Base-by-base conservation (phyloP, 2,888 invertebrate genomes). In the Laspeyria flexula region DNA sequence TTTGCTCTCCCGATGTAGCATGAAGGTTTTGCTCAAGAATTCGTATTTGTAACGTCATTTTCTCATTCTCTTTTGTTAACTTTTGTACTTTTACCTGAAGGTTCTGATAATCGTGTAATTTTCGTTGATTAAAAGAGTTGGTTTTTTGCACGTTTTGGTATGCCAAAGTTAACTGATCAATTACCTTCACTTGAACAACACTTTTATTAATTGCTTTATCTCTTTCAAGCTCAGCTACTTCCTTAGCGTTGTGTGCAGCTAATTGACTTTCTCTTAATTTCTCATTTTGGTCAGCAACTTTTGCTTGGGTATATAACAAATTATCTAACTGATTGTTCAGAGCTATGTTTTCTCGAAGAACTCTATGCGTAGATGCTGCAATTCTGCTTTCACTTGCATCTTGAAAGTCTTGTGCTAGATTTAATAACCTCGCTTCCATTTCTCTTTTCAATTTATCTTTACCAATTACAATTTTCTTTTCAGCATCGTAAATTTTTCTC, bases 361-460 rank as follows among this genome's bases (percentile, higher is more conserved):
- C 95, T 49, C 97, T 93, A 60, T 98, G 97, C 0, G 97, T 98
- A 0, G 97, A 96, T n/a, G 97, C 96, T 0, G 98, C 97, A 78
- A 98, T 97, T 49, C 97, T 94, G 45, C 97, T 89, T 79, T 97
- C 96, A 39, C 96, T 97, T 1, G 97, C 96, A 72, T 96, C 95
- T 67, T 97, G 95, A 75, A 98, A 98, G 73, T 97, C 96, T 65
- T 96, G 95, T 0, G 97, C 96, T 0, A 98, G 92, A 68, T 96
- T 94, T 48, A 96, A 89, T 10, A 98, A 91, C 49, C 96, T 94
- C 11, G 94, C 94, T 78, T 97, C 96, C 94, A 98, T 97, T 82
- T 98, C 97, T 74, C 96, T 96, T 75, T 97, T 97, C 34, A 97
- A 82, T 50, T 96, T 95, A 75, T 94, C 96, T 90, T 97, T 97